phyloP scores from a whole-genome alignment of 2,797 vertebrate genomes.

The Liasis olivaceus region DNA sequence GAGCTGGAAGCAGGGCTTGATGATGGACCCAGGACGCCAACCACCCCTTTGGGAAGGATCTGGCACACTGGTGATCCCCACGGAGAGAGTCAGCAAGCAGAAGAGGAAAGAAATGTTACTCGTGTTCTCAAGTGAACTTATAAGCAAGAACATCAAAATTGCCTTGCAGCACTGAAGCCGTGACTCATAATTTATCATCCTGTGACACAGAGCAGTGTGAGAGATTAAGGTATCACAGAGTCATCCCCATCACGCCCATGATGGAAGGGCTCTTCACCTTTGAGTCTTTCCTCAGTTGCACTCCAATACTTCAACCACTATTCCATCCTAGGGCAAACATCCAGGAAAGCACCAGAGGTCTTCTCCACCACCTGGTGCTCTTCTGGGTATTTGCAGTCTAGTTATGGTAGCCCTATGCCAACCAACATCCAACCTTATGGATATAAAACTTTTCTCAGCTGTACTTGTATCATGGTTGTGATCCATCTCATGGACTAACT shows the following conservation, averaged over 20 bases:
- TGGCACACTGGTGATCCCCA: conserved; percentile 88
- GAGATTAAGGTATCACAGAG: not conserved
- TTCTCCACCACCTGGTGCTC: too few species aligned
- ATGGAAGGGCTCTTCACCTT: not conserved
- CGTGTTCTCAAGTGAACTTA: not conserved
- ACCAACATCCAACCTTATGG: not conserved
- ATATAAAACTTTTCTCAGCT: not conserved
- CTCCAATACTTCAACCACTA: not conserved
- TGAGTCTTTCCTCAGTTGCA: not conserved
- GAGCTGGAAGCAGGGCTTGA: conserved; percentile 97
- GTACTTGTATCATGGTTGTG: not conserved
- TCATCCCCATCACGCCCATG: not conserved
- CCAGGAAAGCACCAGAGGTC: too few species aligned
- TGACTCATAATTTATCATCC: not conserved
- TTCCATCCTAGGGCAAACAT: too few species aligned
- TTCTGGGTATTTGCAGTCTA: not conserved
- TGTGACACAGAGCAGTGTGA: not conserved
- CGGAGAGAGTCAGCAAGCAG: conserved; percentile 12
- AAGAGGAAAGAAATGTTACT: conserved; percentile 34
- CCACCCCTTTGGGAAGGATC: conserved; percentile 97
- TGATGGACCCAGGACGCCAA: conserved; percentile 94
- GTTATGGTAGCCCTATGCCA: not conserved
- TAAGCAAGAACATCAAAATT: not conserved
- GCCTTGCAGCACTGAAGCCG: not conserved
- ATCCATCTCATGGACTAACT: not conserved